A percentile compares a stretch with the other conserved stretches of the same genome.
These are phyloP conservation scores for Enoplosus armatus DNA, from an alignment of 2,797 vertebrate species.

Conservation along the genomic window DNA sequence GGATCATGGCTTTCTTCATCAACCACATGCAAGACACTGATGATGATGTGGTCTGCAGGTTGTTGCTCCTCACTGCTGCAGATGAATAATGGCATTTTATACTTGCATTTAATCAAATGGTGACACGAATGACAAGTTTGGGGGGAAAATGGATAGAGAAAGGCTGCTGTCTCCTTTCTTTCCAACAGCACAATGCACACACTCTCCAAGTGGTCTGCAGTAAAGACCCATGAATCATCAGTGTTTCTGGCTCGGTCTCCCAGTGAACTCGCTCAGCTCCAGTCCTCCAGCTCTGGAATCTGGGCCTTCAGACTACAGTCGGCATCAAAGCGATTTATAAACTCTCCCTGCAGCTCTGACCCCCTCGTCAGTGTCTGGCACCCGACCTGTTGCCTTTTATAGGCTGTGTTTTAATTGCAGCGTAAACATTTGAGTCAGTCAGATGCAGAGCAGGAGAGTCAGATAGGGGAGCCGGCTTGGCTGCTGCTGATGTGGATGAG, in stretches of 20 bases:
- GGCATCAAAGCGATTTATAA: slow-evolving; percentile 87
- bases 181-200: slow-evolving; percentile 46
- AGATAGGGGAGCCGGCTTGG: slow-evolving; percentile 55
- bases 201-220: slow-evolving; percentile 57
- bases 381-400: slow-evolving; percentile 87
- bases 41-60: slow-evolving; percentile 19
- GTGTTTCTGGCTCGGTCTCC: slow-evolving; percentile 67
- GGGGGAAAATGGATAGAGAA: not conserved
- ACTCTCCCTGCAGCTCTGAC: slow-evolving; percentile 73
- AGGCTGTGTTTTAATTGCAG: slow-evolving; percentile 88
- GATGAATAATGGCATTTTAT: slow-evolving; percentile 30
- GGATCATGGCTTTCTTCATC: slow-evolving; percentile 16
- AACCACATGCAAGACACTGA: not conserved
- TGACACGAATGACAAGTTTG: slow-evolving; percentile 36
- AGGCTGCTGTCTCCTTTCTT: slow-evolving; percentile 40
- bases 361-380: slow-evolving; percentile 82
- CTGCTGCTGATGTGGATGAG: slow-evolving; percentile 53
- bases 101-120: slow-evolving; percentile 32
- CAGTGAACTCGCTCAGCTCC: slow-evolving; percentile 67
- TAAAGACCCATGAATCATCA: slow-evolving; percentile 75
- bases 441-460: slow-evolving; percentile 74
- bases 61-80: slow-evolving; percentile 28
- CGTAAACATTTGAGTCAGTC: slow-evolving; percentile 82
- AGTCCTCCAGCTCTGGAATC: slow-evolving; percentile 78
- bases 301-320: slow-evolving; percentile 72